Evolutionary conservation across 2,113 vertebrate genomes (phyloP).

Genomic region (Sciurus niger): DNA sequence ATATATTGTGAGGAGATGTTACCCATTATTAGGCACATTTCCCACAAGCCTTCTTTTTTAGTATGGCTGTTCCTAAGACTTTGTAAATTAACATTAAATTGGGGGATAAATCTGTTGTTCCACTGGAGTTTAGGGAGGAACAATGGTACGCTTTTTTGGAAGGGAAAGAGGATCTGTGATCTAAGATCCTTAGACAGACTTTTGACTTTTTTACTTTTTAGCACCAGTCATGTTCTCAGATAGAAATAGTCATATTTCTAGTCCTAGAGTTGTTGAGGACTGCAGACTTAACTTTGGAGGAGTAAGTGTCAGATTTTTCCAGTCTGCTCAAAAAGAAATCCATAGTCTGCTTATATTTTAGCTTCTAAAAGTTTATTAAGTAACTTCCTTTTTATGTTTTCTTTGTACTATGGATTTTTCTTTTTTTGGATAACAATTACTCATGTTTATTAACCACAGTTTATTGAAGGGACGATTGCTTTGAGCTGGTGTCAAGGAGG

Average conservation of each 20-base stretch:
- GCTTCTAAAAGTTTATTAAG: background rate
- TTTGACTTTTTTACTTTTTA: background rate
- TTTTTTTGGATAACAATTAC: background rate
- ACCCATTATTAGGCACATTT: background rate
- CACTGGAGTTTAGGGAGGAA: background rate
- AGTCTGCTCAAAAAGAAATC: background rate
- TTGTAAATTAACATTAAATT: background rate
- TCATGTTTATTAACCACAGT: conserved; percentile 30
- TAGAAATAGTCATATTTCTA: background rate
- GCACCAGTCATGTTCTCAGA: background rate
- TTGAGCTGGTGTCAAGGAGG: conserved; percentile 33
- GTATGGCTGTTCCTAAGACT: background rate
- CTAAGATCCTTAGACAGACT: background rate
- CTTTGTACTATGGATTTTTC: background rate
- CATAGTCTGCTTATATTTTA: background rate
- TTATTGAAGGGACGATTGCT: conserved; percentile 17
- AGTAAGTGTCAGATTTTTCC: background rate
- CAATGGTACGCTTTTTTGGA: background rate
- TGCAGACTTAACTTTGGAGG: background rate
- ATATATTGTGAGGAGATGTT: background rate
- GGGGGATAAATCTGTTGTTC: background rate
- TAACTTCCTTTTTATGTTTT: background rate
- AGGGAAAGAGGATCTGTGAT: background rate
- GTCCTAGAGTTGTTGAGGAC: background rate
- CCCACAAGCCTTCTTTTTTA: background rate